These are phyloP conservation scores for Petroica traversi DNA, from an alignment of 2,113 vertebrate species.

Conservation along the genomic window DNA sequence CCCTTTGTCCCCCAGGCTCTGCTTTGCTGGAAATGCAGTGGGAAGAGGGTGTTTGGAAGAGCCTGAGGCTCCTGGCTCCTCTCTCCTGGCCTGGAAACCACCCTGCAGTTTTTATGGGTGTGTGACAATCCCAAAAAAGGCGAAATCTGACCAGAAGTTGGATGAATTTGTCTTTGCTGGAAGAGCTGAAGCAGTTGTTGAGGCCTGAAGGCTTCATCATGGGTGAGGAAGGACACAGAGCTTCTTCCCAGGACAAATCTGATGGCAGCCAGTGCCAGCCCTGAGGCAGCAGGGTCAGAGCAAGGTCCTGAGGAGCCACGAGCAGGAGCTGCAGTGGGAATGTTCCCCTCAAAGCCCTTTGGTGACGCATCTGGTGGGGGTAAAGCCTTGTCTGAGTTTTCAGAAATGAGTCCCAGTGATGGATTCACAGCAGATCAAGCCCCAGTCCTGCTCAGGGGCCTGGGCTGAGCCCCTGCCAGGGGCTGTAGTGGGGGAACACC, in stretches of 20 bases:
- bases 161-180: neutral
- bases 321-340: neutral
- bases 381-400: neutral
- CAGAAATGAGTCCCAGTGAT: neutral
- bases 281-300: neutral
- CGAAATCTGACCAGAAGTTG: neutral
- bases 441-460: neutral
- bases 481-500: rapidly evolving
- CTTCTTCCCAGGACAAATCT: neutral
- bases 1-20: neutral
- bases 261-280: no score
- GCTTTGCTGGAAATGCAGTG: neutral
- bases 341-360: neutral
- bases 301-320: neutral
- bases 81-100: rapidly evolving
- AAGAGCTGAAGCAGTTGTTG: neutral
- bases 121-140: neutral
- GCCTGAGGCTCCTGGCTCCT: no score
- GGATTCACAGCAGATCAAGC: neutral
- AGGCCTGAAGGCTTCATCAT: neutral
- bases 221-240: neutral
- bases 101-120: neutral
- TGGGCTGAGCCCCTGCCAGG: neutral
- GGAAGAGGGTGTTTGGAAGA: neutral
- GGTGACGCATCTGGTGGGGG: no score